These are phyloP conservation scores for Pterostichus niger DNA, from an alignment of 2,888 invertebrate genomes.

Conservation along the genomic window DNA sequence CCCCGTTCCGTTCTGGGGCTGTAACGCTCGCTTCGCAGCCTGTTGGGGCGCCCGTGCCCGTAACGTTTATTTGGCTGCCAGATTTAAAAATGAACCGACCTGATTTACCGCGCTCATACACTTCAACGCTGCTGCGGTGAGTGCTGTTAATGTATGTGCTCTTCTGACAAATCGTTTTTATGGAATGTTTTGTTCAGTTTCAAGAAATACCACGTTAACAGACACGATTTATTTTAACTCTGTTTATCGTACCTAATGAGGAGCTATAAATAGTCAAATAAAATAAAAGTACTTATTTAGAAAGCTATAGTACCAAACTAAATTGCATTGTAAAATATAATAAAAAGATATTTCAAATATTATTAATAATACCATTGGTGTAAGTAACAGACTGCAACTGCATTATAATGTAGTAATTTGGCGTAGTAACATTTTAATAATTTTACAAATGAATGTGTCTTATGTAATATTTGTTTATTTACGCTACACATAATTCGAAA, in stretches of 20 bases:
- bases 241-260: background rate
- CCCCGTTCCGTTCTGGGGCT: too few relatives aligned
- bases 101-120: slow-evolving; percentile 41
- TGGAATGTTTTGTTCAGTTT: slow-evolving; percentile 6
- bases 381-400: too few relatives aligned
- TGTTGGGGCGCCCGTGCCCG: background rate
- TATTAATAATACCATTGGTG: too few relatives aligned
- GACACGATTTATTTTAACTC: background rate
- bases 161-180: slow-evolving; percentile 43
- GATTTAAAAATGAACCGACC: slow-evolving; percentile 54
- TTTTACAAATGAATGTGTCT: background rate
- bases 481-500: slow-evolving; percentile 8
- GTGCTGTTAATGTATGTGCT: slow-evolving; percentile 42
- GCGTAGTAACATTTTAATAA: too few relatives aligned
- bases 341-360: too few relatives aligned
- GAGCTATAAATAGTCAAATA: too few relatives aligned
- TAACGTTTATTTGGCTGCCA: slow-evolving; percentile 54
- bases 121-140: slow-evolving; percentile 36
- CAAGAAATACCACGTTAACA: background rate
- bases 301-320: too few relatives aligned
- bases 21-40: slow-evolving; percentile 31
- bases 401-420: too few relatives aligned
- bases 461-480: slow-evolving; percentile 16
- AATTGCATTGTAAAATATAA: too few relatives aligned
- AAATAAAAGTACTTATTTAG: too few relatives aligned